Evolutionary conservation across 2,888 invertebrate genomes (phyloP).

Genomic region (Cotesia congregata): DNA sequence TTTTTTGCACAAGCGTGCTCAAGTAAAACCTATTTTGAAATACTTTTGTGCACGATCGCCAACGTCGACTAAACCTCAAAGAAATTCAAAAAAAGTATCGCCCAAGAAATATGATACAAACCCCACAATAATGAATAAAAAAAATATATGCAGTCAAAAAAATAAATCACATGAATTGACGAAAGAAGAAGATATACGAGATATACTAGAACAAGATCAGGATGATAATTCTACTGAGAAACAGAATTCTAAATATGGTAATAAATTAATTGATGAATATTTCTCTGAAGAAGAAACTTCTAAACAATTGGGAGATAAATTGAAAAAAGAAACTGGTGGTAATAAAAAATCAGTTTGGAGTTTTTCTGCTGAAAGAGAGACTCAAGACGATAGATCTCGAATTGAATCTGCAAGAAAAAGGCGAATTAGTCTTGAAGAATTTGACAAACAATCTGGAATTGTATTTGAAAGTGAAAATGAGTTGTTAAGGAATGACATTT

Average conservation of each 20-base stretch:
- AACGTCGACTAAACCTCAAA: background rate
- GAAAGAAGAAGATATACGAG: constrained; percentile 17
- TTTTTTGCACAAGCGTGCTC: constrained; percentile 65
- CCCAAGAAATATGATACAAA: background rate
- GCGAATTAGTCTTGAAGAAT: background rate
- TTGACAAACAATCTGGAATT: constrained; percentile 6
- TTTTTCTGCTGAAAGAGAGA: constrained; percentile 46
- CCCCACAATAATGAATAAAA: background rate
- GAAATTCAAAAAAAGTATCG: background rate
- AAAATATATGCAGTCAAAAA: background rate
- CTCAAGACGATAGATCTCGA: constrained; percentile 10
- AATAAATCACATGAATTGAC: constrained; percentile 15
- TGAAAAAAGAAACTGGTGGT: constrained; percentile 32
- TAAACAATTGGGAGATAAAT: constrained; percentile 2
- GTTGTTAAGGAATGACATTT: background rate
- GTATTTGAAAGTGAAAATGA: background rate
- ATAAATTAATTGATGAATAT: too few relatives aligned
- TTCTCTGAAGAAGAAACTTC: too few relatives aligned
- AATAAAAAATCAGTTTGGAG: constrained; percentile 42
- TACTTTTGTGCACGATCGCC: constrained; percentile 47
- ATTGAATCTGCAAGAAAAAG: constrained; percentile 6
- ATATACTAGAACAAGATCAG: background rate
- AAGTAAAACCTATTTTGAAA: constrained; percentile 59
- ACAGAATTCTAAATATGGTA: too few relatives aligned
- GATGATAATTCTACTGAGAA: too few relatives aligned